Evolutionary conservation across 53 echinoderm and acorn worm species (phyloP), one percentile per base, ranked within the genome.

Genomic region (Echinarachnius parma): DNA sequence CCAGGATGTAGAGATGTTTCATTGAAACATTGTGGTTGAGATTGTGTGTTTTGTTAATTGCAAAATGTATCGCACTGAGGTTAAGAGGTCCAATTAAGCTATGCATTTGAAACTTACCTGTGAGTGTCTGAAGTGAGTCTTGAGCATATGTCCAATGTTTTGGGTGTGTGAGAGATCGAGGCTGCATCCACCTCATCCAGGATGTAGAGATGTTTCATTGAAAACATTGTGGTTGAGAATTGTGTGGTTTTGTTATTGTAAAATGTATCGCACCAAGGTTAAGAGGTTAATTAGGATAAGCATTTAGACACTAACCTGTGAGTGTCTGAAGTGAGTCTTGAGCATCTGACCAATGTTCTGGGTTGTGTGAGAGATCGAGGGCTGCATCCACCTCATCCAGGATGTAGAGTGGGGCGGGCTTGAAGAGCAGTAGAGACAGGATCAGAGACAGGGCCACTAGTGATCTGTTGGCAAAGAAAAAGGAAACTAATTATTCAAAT

Each of bases 301-400:
- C n/a, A n/a, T n/a, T n/a, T n/a, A n/a, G n/a, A 11, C 24, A 59
- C 79, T 46, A 35, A 96, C 96, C 96, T 96, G 96, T 33, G 96
- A 96, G 39, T 96, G 91, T 52, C 61, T 96, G 88, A 96, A 96
- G 80, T 96, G 96, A 8, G 96, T 96, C 7, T 88, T 75, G 21
- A 96, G 66, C 96, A 96, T 96, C 88, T 91, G 91, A 15, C 96
- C 96, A 26, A 96, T 96, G 77, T 96, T 96, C 64, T 96, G 96
- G 29, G 96, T n/a, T 96, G 48, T 94, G 95, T 20, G 95, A 94
- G 28, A 94, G 79, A 75, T 94, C 95, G 69, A 94, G 39, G n/a
- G 95, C 95, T 10, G 96, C 96, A 44, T 96, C 96, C 14, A 96
- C 96, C 61, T 96, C 96, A 71, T 96, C 96, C 48, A 96, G 52